A percentile compares a stretch with the other conserved stretches of the same genome.
phyloP scores from a whole-genome alignment of 2,797 vertebrate species.

The Sebastes nivosus region DNA sequence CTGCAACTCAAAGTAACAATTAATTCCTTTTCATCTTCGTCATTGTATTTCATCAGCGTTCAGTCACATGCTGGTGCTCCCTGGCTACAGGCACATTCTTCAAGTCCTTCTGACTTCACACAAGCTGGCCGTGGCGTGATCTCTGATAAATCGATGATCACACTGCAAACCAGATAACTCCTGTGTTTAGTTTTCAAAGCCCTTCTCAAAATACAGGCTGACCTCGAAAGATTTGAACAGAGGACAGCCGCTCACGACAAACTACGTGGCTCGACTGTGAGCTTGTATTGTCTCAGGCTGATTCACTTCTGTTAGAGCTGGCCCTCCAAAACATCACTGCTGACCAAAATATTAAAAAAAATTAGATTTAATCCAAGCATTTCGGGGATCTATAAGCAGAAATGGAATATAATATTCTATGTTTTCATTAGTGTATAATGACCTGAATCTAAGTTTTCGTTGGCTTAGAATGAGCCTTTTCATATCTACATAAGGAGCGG shows the following conservation, averaged over 20 bases:
- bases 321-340: neutral
- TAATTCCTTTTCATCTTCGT: neutral
- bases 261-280: neutral
- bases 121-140: neutral
- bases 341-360: neutral
- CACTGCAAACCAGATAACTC: neutral
- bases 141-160: neutral
- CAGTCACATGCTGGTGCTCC: neutral
- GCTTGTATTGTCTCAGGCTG: neutral
- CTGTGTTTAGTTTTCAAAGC: neutral
- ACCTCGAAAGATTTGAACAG: neutral
- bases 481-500: accelerated
- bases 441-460: no score
- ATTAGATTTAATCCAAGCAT: no score
- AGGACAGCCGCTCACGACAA: neutral
- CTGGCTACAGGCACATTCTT: neutral
- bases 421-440: no score
- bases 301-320: neutral
- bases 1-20: neutral
- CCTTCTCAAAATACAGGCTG: neutral
- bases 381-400: no score
- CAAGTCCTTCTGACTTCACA: neutral
- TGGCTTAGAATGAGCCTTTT: no score
- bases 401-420: no score
- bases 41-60: neutral